Evolutionary conservation across 2,113 vertebrate genomes (phyloP), one percentile per base, ranked within the genome.

Genomic region (Serinus canaria): DNA sequence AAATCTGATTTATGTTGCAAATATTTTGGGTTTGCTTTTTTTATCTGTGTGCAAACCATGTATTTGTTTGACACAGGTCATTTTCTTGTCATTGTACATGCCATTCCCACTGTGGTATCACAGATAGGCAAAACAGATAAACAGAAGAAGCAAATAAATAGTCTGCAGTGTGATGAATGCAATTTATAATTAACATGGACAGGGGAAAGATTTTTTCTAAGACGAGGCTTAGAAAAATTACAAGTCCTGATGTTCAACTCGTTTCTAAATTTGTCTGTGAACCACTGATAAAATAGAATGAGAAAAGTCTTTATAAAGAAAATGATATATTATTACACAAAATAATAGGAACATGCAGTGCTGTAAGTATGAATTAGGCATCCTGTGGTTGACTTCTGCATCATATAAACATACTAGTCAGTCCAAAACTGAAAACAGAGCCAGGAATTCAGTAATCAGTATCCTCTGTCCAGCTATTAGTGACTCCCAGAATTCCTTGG

Each of bases 251-350:
- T 97, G 70, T 46, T 84, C 56, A 74, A 30, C 79, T 95, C 87
- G 63, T 90, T 95, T 97, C 95, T 95, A 94, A 96, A 96, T 97
- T 93, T 4, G 13, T 88, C 87, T 87, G 44, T 94, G 97, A 97
- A 90, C 94, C 94, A 93, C 90, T 76, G 97, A 95, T 92, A 97
- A 96, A 97, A 93, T 60, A 96, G 77, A 96, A 92, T 79, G 93
- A 94, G 95, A 97, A 96, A 94, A 86, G 50, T 85, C 85, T 95
- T 79, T 47, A 78, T 60, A 44, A 91, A 96, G 92, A 82, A 98
- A 98, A 98, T 98, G 16, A 97, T 91, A 98, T 97, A 92, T 95
- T 91, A 98, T 98, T 98, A 98, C 73, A 91, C 59, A 83, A 97
- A 97, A 97, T 97, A 97, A 98, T 97, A 92, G 87, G 93, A 96